Conservation (phyloP, 1,140 invertebrate genomes). For the Leptoteleia sp. region DNA sequence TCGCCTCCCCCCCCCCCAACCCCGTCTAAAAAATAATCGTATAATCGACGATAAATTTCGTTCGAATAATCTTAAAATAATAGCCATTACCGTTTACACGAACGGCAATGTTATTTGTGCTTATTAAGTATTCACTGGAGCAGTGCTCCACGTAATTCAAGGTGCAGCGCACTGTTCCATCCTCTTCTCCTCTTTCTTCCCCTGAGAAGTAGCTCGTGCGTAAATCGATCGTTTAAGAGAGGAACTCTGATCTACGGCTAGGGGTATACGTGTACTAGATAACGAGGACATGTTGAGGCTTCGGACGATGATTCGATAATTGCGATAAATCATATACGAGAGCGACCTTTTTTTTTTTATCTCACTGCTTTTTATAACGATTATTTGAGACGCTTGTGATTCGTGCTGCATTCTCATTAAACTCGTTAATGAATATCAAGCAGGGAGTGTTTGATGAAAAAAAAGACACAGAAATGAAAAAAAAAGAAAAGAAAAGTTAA, state of each 20-base stretch:
- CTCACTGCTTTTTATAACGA: conserved; percentile 9
- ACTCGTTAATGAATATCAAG: conserved; percentile 13
- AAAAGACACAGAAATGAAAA: conserved; percentile 12
- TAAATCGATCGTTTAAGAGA: conserved; percentile 43
- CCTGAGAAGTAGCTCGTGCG: conserved; percentile 35
- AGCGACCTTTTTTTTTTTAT: conserved; percentile 23
- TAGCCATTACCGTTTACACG: conserved; percentile 16
- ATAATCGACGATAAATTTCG: conserved; percentile 10
- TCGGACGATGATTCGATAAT: conserved; percentile 41
- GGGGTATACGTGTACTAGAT: conserved; percentile 32
- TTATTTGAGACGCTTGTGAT: conserved; percentile 23
- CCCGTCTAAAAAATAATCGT: too few species aligned
- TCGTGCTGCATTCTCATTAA: conserved; percentile 17
- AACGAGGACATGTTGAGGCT: conserved; percentile 39
- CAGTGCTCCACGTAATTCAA: conserved; percentile 43
- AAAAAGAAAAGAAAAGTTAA: too few species aligned
- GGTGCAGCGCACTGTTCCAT: conserved; percentile 16
- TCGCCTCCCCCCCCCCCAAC: too few species aligned
- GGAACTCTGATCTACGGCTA: conserved; percentile 4
- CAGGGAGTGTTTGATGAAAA: conserved; percentile 18
- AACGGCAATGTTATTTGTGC: conserved; percentile 35
- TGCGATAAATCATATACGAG: conserved; percentile 34
- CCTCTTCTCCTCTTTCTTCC: conserved; percentile 27
- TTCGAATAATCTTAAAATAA: conserved; percentile 23
- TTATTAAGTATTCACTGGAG: conserved; percentile 43